Conservation (phyloP, 2,797 vertebrate genomes). For the Phataginus tricuspis region DNA sequence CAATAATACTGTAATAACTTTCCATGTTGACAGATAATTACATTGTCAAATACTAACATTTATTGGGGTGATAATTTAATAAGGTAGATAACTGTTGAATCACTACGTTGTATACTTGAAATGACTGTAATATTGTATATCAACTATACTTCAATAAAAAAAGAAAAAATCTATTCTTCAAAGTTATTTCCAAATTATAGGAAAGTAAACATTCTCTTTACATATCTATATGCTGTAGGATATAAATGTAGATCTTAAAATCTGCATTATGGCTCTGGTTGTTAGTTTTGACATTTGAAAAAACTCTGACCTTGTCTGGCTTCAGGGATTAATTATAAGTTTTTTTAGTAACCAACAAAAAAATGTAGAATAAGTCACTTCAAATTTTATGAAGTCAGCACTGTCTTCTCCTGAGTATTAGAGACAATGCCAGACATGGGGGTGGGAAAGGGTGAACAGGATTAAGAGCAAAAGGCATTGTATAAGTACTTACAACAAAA, state of each 20-base stretch:
- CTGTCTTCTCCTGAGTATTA: neutral
- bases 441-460: fast-evolving
- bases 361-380: neutral
- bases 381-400: neutral
- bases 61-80: too few species aligned
- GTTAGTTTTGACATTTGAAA: slow-evolving; percentile 11
- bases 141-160: too few species aligned
- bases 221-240: neutral
- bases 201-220: neutral
- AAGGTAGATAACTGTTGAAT: too few species aligned
- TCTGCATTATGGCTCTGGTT: neutral
- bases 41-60: too few species aligned
- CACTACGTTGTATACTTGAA: too few species aligned
- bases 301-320: neutral
- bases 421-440: neutral
- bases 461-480: neutral
- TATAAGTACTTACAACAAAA: neutral
- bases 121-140: too few species aligned
- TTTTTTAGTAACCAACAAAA: neutral
- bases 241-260: neutral
- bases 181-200: slow-evolving; percentile 1
- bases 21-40: too few species aligned
- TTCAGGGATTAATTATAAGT: neutral
- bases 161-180: neutral
- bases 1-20: too few species aligned